Conservation (phyloP, 2,888 invertebrate genomes). For the Macrophya alboannulata region DNA sequence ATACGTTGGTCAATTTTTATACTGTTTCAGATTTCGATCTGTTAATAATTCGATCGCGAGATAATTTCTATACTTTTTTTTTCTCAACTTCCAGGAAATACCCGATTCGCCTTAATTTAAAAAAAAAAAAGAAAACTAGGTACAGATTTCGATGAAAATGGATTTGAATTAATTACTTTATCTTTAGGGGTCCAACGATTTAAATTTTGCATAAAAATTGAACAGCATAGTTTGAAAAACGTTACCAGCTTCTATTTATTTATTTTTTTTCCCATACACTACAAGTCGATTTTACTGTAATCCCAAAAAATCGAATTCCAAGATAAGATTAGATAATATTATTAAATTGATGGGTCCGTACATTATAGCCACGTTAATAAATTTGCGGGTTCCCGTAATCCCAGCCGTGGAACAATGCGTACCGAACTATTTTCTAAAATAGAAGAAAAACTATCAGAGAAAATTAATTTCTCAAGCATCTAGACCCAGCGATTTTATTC, state of each 20-base stretch:
- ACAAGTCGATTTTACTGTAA: neutral
- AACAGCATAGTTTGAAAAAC: neutral
- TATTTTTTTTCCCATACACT: too few relatives aligned
- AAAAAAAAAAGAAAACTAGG: too few relatives aligned
- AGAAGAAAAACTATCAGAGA: neutral
- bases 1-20: neutral
- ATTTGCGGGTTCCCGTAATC: neutral
- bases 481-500: neutral
- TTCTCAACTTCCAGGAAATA: neutral
- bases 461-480: neutral
- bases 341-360: conserved; percentile 3
- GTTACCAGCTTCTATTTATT: neutral
- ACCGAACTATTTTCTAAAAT: neutral
- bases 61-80: neutral
- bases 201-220: too few relatives aligned
- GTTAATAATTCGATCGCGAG: neutral
- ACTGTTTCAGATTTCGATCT: neutral
- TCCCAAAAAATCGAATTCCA: conserved; percentile 37
- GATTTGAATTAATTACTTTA: too few relatives aligned
- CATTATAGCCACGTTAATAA: conserved; percentile 3
- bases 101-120: neutral
- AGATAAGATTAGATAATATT: conserved; percentile 41
- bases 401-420: neutral
- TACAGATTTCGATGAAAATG: too few relatives aligned
- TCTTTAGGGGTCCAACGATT: too few relatives aligned